Evolutionary conservation across 2,888 invertebrate species (phyloP).

Genomic region (Lacanobia oleracea): DNA sequence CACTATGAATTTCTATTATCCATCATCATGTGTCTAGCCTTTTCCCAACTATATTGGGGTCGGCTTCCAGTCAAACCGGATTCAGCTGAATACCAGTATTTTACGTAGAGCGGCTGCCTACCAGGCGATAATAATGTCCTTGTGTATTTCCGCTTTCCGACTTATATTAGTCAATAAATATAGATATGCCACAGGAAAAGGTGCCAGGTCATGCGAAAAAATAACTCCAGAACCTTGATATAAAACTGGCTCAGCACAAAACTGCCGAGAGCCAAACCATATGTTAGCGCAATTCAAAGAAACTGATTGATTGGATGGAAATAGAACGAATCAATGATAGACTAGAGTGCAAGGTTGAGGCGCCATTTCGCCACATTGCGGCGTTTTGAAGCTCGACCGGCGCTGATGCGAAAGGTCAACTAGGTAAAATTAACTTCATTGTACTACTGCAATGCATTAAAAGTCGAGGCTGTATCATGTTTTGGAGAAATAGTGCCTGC

Average conservation of each 20-base stretch:
- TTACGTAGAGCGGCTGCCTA: no score
- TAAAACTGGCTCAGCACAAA: constrained; percentile 16
- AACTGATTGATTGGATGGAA: constrained; percentile 47
- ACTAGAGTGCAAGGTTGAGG: constrained; percentile 48
- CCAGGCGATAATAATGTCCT: no score
- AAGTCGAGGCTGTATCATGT: constrained; percentile 31
- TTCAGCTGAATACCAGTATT: no score
- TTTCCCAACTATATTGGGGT: no score
- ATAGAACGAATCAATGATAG: constrained; percentile 52
- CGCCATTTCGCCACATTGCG: constrained; percentile 43
- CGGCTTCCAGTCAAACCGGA: no score
- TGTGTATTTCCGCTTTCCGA: no score
- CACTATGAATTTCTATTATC: no score
- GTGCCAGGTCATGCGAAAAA: background rate
- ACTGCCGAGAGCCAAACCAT: constrained; percentile 16
- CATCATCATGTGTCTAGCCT: no score
- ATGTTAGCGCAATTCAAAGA: constrained; percentile 24
- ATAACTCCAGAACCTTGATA: background rate
- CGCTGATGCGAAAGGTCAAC: constrained; percentile 50
- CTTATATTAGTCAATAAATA: no score
- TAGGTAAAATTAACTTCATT: constrained; percentile 39
- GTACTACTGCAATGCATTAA: constrained; percentile 52
- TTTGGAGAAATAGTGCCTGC: background rate
- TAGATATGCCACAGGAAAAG: no score
- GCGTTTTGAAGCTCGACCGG: constrained; percentile 13